phyloP scores from a whole-genome alignment of 2,888 invertebrate species.

The Trichopria drosophilae region DNA sequence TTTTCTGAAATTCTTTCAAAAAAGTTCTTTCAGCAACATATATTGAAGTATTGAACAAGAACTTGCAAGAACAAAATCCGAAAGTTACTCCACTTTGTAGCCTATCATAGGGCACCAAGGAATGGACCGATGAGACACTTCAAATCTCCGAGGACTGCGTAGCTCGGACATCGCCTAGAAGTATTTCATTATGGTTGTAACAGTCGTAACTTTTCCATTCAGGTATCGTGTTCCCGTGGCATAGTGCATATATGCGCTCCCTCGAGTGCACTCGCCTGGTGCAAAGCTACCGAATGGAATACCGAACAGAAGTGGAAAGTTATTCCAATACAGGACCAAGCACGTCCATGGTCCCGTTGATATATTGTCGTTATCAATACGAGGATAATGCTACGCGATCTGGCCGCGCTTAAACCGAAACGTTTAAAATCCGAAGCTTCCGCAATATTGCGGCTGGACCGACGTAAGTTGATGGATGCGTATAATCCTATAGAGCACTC shows the following conservation, averaged over 20 bases:
- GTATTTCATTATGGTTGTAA: conserved; percentile 48
- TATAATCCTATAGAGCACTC: conserved; percentile 41
- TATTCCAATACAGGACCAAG: no score
- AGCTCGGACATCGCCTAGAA: conserved; percentile 35
- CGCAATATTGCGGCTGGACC: conserved; percentile 41
- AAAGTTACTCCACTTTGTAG: no score
- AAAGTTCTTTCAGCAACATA: no score
- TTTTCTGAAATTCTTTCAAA: no score
- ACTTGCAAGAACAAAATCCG: no score
- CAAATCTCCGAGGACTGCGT: no score
- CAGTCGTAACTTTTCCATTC: conserved; percentile 44
- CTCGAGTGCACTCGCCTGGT: conserved; percentile 40
- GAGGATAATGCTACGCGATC: conserved; percentile 46
- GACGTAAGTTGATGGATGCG: conserved; percentile 40
- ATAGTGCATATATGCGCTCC: conserved; percentile 35
- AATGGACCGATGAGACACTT: no score
- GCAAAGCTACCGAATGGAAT: conserved; percentile 43
- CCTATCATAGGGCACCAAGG: no score
- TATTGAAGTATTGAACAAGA: no score
- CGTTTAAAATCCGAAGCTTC: conserved; percentile 43
- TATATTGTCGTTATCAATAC: conserved; percentile 50
- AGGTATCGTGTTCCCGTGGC: conserved; percentile 10
- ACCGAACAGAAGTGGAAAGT: conserved; percentile 36
- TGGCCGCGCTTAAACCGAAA: no score
- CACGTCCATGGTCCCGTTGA: conserved; percentile 42